Evolutionary conservation across 2,888 invertebrate species (phyloP).

Genomic region (Toxonevra muliebris): DNA sequence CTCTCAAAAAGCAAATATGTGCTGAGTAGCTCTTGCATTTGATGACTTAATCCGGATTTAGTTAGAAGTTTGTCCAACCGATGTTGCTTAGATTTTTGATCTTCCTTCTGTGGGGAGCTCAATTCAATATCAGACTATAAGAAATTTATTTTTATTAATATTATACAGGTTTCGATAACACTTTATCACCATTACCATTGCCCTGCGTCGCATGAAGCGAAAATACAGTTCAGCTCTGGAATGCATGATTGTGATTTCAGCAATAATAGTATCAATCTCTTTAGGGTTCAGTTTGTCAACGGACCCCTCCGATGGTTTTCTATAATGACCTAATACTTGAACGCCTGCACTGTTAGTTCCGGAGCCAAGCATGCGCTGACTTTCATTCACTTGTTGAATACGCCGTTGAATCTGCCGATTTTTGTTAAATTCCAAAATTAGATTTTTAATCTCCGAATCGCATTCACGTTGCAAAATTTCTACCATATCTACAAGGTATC

Average conservation of each 20-base stretch:
- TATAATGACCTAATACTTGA: constrained; percentile 58
- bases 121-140: constrained; percentile 72
- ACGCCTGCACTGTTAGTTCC: constrained; percentile 36
- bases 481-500: constrained; percentile 76
- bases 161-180: not conserved
- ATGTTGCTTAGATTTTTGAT: constrained; percentile 65
- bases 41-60: constrained; percentile 77
- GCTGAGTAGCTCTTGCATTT: constrained; percentile 84
- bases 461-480: constrained; percentile 81
- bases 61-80: constrained; percentile 74
- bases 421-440: constrained; percentile 78
- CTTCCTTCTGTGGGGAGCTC: constrained; percentile 67
- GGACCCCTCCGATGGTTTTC: constrained; percentile 61
- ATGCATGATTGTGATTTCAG: constrained; percentile 92
- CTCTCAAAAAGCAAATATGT: constrained; percentile 92
- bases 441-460: constrained; percentile 71
- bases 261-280: constrained; percentile 85
- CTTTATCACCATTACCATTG: constrained; percentile 68
- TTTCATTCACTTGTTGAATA: constrained; percentile 72
- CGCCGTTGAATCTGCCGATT: constrained; percentile 73
- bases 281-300: constrained; percentile 78
- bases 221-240: constrained; percentile 90
- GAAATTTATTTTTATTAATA: not conserved
- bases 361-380: constrained; percentile 63
- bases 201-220: constrained; percentile 82